Evolutionary conservation across 2,888 invertebrate species (phyloP).

Genomic region (Tetramorium bicarinatum): DNA sequence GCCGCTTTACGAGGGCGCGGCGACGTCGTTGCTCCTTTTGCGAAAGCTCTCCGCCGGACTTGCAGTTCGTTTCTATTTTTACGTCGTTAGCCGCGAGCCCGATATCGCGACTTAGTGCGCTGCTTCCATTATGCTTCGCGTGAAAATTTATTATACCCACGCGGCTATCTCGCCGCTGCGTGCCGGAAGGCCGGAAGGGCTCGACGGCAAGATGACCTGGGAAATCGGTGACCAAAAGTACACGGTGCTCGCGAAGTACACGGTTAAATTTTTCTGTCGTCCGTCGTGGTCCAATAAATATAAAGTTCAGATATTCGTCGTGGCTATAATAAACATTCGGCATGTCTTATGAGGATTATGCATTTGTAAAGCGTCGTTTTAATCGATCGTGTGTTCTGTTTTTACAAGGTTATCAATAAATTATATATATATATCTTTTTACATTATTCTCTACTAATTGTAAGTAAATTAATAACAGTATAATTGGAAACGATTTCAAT

Average conservation of each 20-base stretch:
- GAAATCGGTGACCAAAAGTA: constrained; percentile 14
- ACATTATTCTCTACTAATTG: not conserved
- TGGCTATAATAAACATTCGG: not conserved
- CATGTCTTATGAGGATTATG: not conserved
- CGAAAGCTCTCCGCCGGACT: constrained; percentile 26
- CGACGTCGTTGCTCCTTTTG: constrained; percentile 49
- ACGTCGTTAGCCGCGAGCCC: constrained; percentile 49
- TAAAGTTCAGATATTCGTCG: not conserved
- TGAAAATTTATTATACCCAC: constrained; percentile 46
- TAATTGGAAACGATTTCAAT: not conserved
- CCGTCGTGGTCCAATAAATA: not conserved
- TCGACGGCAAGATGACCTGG: constrained; percentile 21
- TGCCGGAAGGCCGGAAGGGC: constrained; percentile 30
- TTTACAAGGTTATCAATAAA: not conserved
- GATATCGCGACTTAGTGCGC: constrained; percentile 50
- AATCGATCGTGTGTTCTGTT: not conserved
- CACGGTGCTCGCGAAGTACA: not conserved
- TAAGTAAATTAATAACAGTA: constrained; percentile 11
- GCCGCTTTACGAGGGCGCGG: constrained; percentile 62
- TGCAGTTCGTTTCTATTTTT: constrained; percentile 54
- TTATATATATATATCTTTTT: not conserved
- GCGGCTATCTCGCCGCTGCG: constrained; percentile 35
- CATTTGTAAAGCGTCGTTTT: not conserved
- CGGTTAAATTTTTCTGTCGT: not conserved
- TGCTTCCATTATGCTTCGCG: constrained; percentile 43